Percentiles rank a stretch among this genome's conserved stretches.
Conservation (phyloP, 2,797 vertebrate species). For the Sebastes cheni region DNA sequence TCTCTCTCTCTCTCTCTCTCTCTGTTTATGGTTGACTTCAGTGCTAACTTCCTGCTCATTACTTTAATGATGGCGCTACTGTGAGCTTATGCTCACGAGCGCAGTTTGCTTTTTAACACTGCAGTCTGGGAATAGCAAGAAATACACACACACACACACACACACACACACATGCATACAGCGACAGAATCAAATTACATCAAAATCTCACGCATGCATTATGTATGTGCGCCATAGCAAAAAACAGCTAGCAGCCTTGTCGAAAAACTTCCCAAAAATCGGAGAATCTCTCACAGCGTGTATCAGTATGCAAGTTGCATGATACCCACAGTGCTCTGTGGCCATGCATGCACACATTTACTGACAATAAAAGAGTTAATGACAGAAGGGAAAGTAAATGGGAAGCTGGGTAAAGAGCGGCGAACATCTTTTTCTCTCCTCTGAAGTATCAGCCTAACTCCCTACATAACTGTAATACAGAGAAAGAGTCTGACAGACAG, state of each 20-base stretch:
- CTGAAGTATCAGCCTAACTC: conserved; percentile 64
- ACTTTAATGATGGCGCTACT: conserved; percentile 76
- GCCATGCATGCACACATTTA: conserved; percentile 8
- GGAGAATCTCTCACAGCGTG: conserved; percentile 3
- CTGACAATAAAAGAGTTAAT: conserved; percentile 42
- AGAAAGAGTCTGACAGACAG: conserved; percentile 74
- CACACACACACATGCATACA: conserved; percentile 2
- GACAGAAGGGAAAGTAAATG: conserved; percentile 42
- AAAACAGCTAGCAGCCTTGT: conserved; percentile 31
- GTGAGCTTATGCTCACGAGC: conserved; percentile 64
- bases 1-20: not conserved
- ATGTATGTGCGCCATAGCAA: conserved; percentile 52
- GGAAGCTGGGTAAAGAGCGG: conserved; percentile 36
- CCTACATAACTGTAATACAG: conserved; percentile 64
- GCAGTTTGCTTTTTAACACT: conserved; percentile 64
- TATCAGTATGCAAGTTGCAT: conserved; percentile 1
- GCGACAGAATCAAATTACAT: conserved; percentile 57
- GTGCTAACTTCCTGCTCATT: conserved; percentile 77
- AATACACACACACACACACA: conserved; percentile 4
- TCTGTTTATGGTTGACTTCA: conserved; percentile 69
- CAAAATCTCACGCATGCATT: conserved; percentile 57
- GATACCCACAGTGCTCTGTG: conserved; percentile 11
- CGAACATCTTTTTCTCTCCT: conserved; percentile 37
- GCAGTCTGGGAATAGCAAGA: conserved; percentile 59
- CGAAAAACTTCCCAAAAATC: conserved; percentile 26